Conservation (phyloP, 2,888 invertebrate species). For the Ochropleura plecta region DNA sequence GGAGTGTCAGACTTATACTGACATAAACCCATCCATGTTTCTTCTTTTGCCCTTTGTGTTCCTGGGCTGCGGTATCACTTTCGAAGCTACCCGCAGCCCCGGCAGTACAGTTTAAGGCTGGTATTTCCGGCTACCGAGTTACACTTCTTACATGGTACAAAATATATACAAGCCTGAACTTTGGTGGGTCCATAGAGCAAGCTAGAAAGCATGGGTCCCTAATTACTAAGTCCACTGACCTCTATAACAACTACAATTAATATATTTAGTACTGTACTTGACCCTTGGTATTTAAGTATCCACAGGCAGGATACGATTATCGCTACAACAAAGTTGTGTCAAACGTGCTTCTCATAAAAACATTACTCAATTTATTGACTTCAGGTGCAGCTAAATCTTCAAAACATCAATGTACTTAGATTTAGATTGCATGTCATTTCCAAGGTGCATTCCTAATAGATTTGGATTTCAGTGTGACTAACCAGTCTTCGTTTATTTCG, state of each 20-base stretch:
- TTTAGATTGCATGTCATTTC: background rate
- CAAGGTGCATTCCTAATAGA: background rate
- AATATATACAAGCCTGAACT: background rate
- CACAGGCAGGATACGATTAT: conserved; percentile 37
- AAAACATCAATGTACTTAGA: conserved; percentile 21
- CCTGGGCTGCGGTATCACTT: no score
- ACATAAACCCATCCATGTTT: no score
- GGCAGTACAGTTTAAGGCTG: no score
- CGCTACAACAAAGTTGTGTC: conserved; percentile 41
- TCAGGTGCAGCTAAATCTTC: background rate
- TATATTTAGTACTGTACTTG: background rate
- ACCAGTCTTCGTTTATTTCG: background rate
- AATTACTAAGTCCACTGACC: background rate
- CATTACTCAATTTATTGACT: conserved; percentile 28
- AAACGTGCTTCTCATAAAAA: conserved; percentile 56
- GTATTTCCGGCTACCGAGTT: background rate
- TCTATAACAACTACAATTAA: background rate
- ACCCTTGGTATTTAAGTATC: conserved; percentile 2
- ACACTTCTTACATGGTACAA: background rate
- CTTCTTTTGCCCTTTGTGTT: no score
- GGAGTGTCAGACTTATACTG: no score
- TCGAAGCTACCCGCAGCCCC: no score
- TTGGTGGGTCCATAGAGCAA: background rate
- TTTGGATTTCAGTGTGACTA: background rate
- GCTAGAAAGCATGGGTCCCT: background rate